Evolutionary conservation across 2,113 vertebrate genomes (phyloP).

Genomic region (Lichenostomus cassidix): DNA sequence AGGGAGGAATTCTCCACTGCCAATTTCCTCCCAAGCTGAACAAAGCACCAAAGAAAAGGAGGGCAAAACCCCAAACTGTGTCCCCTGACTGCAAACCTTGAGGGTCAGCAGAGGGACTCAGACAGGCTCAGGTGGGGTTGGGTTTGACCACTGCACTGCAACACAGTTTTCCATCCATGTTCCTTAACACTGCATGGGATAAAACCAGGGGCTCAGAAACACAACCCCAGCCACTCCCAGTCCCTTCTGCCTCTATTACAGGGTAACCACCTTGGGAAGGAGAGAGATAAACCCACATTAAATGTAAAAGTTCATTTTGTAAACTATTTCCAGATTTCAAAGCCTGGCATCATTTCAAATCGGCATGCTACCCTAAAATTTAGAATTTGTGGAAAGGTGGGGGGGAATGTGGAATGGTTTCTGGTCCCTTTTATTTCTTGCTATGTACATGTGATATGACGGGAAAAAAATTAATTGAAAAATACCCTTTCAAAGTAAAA

Average conservation of each 20-base stretch:
- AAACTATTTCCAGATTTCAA: conserved; percentile 58
- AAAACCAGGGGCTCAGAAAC: neutral
- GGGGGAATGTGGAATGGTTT: neutral
- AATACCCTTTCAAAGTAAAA: conserved; percentile 50
- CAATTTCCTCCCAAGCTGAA: neutral
- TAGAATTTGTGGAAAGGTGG: neutral
- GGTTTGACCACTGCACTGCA: neutral
- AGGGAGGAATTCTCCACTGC: neutral
- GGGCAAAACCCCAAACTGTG: neutral
- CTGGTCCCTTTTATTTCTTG: conserved; percentile 49
- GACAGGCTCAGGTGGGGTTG: fast-evolving
- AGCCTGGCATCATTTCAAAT: conserved; percentile 34
- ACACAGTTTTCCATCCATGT: neutral
- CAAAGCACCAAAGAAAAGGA: neutral
- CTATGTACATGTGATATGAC: neutral
- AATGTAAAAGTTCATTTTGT: neutral
- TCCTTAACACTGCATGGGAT: neutral
- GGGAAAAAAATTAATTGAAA: conserved; percentile 46
- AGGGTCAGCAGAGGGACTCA: neutral
- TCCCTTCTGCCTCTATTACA: neutral
- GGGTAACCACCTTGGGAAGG: conserved; percentile 23
- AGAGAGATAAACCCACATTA: conserved; percentile 17
- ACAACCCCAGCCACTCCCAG: neutral
- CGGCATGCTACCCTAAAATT: conserved; percentile 8
- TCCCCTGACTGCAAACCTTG: neutral